Percentiles rank a stretch among this genome's conserved stretches.
phyloP scores from a whole-genome alignment of 2,113 vertebrate genomes.

The Istiophorus platypterus region DNA sequence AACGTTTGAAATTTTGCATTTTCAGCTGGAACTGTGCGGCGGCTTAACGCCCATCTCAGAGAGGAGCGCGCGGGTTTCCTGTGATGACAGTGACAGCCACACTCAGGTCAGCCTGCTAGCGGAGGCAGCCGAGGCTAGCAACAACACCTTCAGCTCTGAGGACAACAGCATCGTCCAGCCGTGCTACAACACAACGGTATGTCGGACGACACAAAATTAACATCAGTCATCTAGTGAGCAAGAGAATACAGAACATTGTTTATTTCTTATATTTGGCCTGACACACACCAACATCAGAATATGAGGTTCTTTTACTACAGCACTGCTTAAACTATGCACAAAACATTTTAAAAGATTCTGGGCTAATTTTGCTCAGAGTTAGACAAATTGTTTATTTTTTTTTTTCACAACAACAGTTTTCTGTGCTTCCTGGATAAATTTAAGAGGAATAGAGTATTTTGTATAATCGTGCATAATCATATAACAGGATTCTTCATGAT shows the following conservation, averaged over 20 bases:
- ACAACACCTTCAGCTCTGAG: slow-evolving; percentile 51
- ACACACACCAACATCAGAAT: not conserved
- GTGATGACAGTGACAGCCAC: slow-evolving; percentile 73
- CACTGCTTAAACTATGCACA: not conserved
- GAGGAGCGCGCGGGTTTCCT: slow-evolving; percentile 67
- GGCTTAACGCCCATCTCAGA: slow-evolving; percentile 77
- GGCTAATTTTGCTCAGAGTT: not conserved
- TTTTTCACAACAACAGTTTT: not conserved
- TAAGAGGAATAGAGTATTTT: not conserved
- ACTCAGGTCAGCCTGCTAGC: slow-evolving; percentile 73
- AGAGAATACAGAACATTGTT: not conserved
- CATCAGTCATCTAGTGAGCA: not conserved
- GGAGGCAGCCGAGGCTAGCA: slow-evolving; percentile 55
- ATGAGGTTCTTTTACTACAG: not conserved
- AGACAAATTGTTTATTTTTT: not conserved
- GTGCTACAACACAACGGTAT: slow-evolving; percentile 61
- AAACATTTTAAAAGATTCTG: not conserved
- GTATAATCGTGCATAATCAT: not conserved
- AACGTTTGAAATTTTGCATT: not conserved
- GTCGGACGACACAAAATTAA: slow-evolving; percentile 25
- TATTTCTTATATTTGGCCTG: not conserved
- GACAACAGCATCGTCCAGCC: slow-evolving; percentile 55
- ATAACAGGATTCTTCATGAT: not conserved
- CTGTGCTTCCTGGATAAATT: not conserved
- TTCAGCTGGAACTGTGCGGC: slow-evolving; percentile 78